Conservation (phyloP, 2,888 invertebrate genomes). For the Aphodius granarius region DNA sequence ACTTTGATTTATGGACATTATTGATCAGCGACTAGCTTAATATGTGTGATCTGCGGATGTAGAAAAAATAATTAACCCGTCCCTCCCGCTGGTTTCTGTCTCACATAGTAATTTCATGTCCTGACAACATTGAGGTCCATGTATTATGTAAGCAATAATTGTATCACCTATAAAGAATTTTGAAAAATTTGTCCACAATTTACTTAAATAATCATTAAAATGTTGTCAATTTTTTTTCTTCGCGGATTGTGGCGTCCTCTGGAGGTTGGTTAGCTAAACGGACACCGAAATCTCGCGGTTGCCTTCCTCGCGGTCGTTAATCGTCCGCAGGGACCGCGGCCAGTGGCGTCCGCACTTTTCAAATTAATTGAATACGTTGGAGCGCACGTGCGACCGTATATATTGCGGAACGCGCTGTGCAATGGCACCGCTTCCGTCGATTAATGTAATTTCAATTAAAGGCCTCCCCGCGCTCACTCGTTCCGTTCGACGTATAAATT, state of each 20-base stretch:
- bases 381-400: conserved; percentile 10
- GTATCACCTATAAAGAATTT: too few species aligned
- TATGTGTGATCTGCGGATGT: conserved; percentile 23
- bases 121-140: too few species aligned
- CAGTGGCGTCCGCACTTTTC: neutral
- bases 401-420: conserved; percentile 8
- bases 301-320: neutral
- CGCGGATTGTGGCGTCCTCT: neutral
- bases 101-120: too few species aligned
- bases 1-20: conserved; percentile 52
- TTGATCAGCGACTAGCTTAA: conserved; percentile 40
- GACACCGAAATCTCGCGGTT: neutral
- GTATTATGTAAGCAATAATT: too few species aligned
- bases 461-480: neutral
- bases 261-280: neutral
- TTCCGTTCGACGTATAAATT: neutral
- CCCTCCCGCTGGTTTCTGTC: too few species aligned
- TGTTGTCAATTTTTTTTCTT: too few species aligned
- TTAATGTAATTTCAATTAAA: neutral
- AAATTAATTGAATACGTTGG: conserved; percentile 12
- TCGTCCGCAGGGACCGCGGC: neutral
- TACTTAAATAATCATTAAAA: too few species aligned
- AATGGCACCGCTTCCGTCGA: neutral
- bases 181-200: too few species aligned
- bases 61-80: conserved; percentile 24